Percentiles rank a stretch among this genome's conserved stretches.
Conservation (phyloP, 2,888 invertebrate species). For the Pheosia tremula region DNA sequence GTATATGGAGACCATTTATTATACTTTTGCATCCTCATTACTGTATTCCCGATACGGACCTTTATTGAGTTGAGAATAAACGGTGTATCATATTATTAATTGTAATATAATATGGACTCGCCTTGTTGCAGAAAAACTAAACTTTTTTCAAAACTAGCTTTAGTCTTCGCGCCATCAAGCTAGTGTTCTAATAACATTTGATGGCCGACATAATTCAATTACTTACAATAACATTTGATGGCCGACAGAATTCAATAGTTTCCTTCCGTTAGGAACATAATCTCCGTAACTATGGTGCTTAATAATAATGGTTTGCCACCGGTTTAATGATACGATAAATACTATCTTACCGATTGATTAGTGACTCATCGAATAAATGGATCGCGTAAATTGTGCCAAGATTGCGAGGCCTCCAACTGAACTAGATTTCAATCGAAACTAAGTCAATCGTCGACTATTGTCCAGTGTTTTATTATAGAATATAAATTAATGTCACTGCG, state of each 20-base stretch:
- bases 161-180: too few relatives aligned
- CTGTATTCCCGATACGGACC: not conserved
- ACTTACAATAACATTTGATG: too few relatives aligned
- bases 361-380: constrained; percentile 14
- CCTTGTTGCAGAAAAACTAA: too few relatives aligned
- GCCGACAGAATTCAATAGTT: too few relatives aligned
- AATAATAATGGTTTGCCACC: too few relatives aligned
- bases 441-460: constrained; percentile 4
- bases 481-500: not conserved
- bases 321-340: not conserved
- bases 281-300: too few relatives aligned
- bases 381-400: constrained; percentile 27
- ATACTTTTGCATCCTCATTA: not conserved
- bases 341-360: not conserved
- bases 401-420: constrained; percentile 29
- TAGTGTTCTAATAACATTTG: too few relatives aligned
- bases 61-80: not conserved
- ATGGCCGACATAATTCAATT: too few relatives aligned
- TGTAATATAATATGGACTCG: too few relatives aligned
- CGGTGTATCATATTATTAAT: too few relatives aligned
- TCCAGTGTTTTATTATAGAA: not conserved
- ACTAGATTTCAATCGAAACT: constrained; percentile 23
- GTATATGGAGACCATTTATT: not conserved
- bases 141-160: too few relatives aligned
- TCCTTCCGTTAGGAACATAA: too few relatives aligned